Evolutionary conservation across 53 echinoderm and acorn worm species (phyloP).

Genomic region (Actinopyga echinites): DNA sequence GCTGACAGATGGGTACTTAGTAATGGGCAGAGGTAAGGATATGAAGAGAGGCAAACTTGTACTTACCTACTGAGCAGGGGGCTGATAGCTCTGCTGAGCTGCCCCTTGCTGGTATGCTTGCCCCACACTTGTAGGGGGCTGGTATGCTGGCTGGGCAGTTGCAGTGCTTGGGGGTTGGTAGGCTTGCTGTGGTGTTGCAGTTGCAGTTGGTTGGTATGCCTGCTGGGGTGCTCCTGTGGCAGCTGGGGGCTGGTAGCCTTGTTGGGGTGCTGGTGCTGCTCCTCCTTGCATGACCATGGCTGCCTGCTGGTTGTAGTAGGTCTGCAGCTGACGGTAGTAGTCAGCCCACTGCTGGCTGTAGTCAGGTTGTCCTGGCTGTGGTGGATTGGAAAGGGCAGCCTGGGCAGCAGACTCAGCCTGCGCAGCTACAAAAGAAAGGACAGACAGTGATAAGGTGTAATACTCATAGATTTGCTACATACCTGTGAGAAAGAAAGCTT

Average conservation of each 20-base stretch:
- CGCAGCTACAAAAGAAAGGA: slow-evolving; percentile 1
- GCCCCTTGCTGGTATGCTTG: neutral
- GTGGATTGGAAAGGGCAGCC: slow-evolving; percentile 29
- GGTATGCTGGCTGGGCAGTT: slow-evolving; percentile 22
- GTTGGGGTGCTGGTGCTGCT: slow-evolving; percentile 39
- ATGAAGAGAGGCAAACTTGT: neutral
- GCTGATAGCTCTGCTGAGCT: slow-evolving; percentile 25
- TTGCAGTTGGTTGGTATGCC: slow-evolving; percentile 1
- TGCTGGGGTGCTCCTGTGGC: neutral
- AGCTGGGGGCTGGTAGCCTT: slow-evolving; percentile 31
- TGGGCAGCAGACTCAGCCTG: slow-evolving; percentile 41
- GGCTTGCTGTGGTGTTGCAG: neutral
- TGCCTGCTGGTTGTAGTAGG: slow-evolving; percentile 60
- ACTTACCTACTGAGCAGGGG: slow-evolving; percentile 35
- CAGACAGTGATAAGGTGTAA: too few relatives aligned
- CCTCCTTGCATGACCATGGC: slow-evolving; percentile 22
- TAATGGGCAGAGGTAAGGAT: neutral
- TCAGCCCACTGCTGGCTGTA: slow-evolving; percentile 86
- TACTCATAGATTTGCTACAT: too few relatives aligned
- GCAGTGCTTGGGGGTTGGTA: neutral
- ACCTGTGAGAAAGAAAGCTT: too few relatives aligned
- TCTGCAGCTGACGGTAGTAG: slow-evolving; percentile 84
- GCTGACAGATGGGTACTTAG: too few relatives aligned
- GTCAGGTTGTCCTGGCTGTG: slow-evolving; percentile 69
- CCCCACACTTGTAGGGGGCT: slow-evolving; percentile 9